These are phyloP conservation scores for Enteromius viviparus DNA, from an alignment of 2,797 vertebrate genomes.

Conservation along the genomic window DNA sequence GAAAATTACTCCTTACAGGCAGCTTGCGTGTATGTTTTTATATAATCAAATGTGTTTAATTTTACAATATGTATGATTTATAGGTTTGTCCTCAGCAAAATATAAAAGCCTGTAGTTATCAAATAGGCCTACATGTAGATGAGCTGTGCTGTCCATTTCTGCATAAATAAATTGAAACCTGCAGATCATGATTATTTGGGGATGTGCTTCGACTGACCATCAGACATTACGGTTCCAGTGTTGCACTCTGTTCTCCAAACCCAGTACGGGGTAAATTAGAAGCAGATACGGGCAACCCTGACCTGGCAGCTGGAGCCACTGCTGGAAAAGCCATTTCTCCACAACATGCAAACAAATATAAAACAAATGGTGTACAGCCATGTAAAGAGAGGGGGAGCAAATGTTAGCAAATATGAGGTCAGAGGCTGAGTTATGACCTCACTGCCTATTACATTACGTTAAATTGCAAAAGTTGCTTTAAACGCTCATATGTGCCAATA, in stretches of 20 bases:
- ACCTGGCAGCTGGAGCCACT: constrained; percentile 22
- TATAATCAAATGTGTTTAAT: not conserved
- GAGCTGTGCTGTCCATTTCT: not conserved
- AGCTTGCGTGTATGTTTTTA: not conserved
- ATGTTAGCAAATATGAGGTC: constrained; percentile 52
- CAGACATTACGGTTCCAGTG: constrained; percentile 64
- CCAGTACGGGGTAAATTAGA: constrained; percentile 66
- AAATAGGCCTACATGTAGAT: not conserved
- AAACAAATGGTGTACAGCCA: constrained; percentile 58
- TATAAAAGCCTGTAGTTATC: not conserved
- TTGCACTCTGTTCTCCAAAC: constrained; percentile 57
- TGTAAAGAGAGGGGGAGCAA: constrained; percentile 30
- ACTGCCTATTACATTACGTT: constrained; percentile 59
- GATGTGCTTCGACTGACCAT: constrained; percentile 60
- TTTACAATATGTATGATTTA: not conserved
- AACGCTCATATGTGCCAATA: constrained; percentile 5
- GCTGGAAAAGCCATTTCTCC: constrained; percentile 42
- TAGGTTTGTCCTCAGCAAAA: not conserved
- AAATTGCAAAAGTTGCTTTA: constrained; percentile 50
- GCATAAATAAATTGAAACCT: constrained; percentile 2
- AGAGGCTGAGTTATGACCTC: constrained; percentile 56
- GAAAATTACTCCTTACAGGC: not conserved
- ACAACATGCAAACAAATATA: constrained; percentile 43
- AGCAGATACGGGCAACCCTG: constrained; percentile 64
- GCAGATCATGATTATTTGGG: not conserved